Base-by-base conservation (phyloP, 2,888 invertebrate genomes). In the Aethes cnicana region DNA sequence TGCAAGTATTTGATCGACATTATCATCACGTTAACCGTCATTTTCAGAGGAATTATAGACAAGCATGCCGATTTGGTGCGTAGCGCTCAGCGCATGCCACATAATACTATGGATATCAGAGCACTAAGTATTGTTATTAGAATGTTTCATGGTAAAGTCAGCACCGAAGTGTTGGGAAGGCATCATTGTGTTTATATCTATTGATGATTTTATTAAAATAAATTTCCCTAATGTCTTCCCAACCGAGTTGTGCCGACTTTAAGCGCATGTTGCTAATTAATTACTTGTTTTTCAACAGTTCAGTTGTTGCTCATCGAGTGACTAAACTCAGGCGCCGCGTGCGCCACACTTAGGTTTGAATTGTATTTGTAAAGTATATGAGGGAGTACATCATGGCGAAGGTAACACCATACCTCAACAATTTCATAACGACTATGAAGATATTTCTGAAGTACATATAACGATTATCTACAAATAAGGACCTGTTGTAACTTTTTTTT, bases 261-360 rank as follows among this genome's bases (percentile, higher is more conserved):
- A 69, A 76, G 77, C 84, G 86, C 88, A 89, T 88, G 87, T 87
- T 83, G 88, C 88, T 89, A 89, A 89, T 89, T 80, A 88, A 87
- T 87, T 69, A 89, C 89, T 89, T 89, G 86, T 89, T 88, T 89
- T 89, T 89, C 89, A 80, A 89, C 89, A 89, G 88, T 84, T 84
- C 86, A 83, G 83, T 88, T 87, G 84, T 89, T 87, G 81, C 88
- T 81, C 89, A 82, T 81, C 83, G 87, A 89, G 88, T 89, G 88
- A 89, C 81, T 87, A 79, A 80, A 87, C 82, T 87, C 83, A 84
- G 84, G 89, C 88, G 87, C 88, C 72, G 87, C 85, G 89, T 87
- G 88, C 87, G 85, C 86, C 75, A 79, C 86, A 82, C 87, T 84
- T 88, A 88, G 87, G 87, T 88, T 89, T 88, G 86, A 87, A 84